Evolutionary conservation across 2,113 vertebrate species (phyloP).

Genomic region (Coregonus clupeaformis): DNA sequence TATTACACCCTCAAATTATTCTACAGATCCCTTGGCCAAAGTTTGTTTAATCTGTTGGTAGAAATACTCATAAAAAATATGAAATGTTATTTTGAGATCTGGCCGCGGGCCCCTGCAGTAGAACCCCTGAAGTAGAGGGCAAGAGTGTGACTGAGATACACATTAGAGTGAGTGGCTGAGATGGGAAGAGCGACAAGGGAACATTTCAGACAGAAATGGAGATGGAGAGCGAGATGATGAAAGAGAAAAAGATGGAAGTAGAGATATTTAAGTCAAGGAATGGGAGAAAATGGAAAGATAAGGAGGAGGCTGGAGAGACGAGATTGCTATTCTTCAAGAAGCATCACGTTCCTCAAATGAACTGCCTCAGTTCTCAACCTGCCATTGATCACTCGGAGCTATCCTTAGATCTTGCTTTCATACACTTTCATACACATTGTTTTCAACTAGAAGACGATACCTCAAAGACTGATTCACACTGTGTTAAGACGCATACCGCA

Average conservation of each 20-base stretch:
- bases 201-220: constrained; percentile 44
- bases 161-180: constrained; percentile 9
- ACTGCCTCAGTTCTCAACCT: background rate
- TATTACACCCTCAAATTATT: no score
- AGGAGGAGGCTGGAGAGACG: constrained; percentile 18
- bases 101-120: background rate
- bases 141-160: background rate
- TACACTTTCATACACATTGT: background rate
- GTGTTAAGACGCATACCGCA: background rate
- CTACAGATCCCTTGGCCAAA: no score
- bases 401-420: background rate
- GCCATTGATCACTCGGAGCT: background rate
- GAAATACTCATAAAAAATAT: no score
- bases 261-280: background rate
- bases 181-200: constrained; percentile 16
- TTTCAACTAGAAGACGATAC: constrained; percentile 11
- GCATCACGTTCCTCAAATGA: background rate
- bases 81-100: no score
- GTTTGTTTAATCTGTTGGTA: no score
- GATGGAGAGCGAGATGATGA: constrained; percentile 45
- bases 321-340: constrained; percentile 1
- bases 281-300: background rate
- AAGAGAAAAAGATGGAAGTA: background rate
- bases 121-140: background rate
- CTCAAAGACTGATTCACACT: background rate